Base-by-base conservation (phyloP, 1,140 invertebrate genomes). In the Hycleus phaleratus region DNA sequence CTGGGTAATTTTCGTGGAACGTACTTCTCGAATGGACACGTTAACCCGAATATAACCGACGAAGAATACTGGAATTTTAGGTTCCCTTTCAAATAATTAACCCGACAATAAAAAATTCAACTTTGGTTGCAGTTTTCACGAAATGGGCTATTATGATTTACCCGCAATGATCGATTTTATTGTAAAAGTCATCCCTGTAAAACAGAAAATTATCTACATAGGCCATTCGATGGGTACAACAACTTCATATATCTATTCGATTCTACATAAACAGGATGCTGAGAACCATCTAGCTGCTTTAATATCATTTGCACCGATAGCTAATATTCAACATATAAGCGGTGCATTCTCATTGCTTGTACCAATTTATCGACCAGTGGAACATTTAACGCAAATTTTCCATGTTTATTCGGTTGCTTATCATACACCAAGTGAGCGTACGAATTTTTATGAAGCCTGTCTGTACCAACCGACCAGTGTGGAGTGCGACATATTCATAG, bases 1-100 rank as follows among this genome's bases (percentile, higher is more conserved):
- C 46, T 53, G 42, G 51, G 51, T 12, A 53, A 53, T 53, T 3
- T 26, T 7, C 1, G 79, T 81, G 49, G 49, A 1, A 52, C 49
- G n/a, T 43, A 43, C 26, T 52, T 43, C 42, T 52, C 49, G n/a
- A 52, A 52, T 24, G 32, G 43, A 52, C 49, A 52, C 18, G 26
- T 43, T 18, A 12, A 25, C 44, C 32, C 12, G n/a, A 52, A 52
- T 8, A 43, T 50, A 10, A 43, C 49, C 38, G 39, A 43, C 11
- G 18, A 42, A 11, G 11, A 52, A 43, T 52, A 52, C 25, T 52
- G 49, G 49, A 26, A 52, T 25, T 52, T 52, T 40, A 52, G 39
- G 39, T 52, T 38, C 3, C 24, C 32, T 12, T 42, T 32, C 7
- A 43, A n/a, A 8, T 48, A 48, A 48, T 12, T 12, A 12, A 38